Conservation (phyloP, 2,113 vertebrate species). For the Megaleporinus macrocephalus region DNA sequence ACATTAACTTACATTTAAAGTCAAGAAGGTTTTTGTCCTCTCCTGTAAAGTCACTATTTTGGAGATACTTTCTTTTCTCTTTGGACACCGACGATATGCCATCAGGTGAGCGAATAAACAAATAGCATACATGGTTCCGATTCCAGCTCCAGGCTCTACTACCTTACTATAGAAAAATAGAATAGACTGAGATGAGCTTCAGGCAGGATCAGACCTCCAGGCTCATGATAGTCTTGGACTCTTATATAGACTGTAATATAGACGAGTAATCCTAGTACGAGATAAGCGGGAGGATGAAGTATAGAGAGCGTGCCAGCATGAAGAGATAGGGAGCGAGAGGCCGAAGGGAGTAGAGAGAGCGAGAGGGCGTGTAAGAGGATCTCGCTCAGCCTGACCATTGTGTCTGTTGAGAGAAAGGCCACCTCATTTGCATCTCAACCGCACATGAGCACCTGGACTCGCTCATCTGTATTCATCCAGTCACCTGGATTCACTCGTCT, state of each 20-base stretch:
- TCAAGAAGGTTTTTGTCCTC: no score
- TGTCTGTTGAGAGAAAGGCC: slow-evolving; percentile 15
- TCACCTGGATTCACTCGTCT: slow-evolving; percentile 4
- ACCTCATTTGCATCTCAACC: slow-evolving; percentile 56
- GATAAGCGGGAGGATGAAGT: background rate
- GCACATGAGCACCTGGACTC: slow-evolving; percentile 21
- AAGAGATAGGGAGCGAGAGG: background rate
- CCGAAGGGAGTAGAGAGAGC: background rate
- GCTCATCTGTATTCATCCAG: slow-evolving; percentile 15
- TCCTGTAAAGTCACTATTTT: no score
- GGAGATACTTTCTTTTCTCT: no score
- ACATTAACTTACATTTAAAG: no score
- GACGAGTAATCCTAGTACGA: background rate
- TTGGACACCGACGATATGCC: no score
- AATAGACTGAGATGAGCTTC: no score
- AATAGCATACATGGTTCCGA: no score
- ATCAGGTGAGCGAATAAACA: no score
- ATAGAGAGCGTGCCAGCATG: background rate
- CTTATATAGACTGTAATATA: background rate
- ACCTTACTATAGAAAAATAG: no score
- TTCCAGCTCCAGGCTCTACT: no score
- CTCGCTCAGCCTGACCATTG: slow-evolving; percentile 10
- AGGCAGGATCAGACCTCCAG: background rate
- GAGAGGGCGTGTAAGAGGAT: background rate
- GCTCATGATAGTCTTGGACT: no score